A percentile compares a stretch with the other conserved stretches of the same genome.
Conservation (phyloP, 2,888 invertebrate species). For the Synergus japonicus region DNA sequence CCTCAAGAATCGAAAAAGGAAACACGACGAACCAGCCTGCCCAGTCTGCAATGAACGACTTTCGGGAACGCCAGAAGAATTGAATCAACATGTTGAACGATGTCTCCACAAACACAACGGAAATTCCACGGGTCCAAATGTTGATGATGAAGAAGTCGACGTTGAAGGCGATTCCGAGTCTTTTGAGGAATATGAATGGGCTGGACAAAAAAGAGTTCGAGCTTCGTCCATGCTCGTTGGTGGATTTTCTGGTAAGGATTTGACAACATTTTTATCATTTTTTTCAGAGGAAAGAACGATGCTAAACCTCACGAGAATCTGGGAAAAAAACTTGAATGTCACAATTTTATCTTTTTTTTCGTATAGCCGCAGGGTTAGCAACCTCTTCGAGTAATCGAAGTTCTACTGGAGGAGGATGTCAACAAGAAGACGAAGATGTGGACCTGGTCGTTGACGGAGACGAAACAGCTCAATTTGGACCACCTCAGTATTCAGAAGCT, state of each 20-base stretch:
- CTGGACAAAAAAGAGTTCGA: constrained; percentile 90
- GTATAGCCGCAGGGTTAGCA: constrained; percentile 75
- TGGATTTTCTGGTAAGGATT: constrained; percentile 79
- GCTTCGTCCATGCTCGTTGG: constrained; percentile 85
- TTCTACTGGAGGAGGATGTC: constrained; percentile 54
- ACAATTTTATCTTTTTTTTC: neutral
- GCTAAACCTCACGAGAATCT: neutral
- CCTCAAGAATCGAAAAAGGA: constrained; percentile 84
- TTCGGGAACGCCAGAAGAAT: constrained; percentile 82
- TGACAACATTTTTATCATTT: neutral
- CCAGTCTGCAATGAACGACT: constrained; percentile 89
- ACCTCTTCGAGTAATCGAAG: constrained; percentile 74
- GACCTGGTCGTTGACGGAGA: constrained; percentile 93
- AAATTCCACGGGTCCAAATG: constrained; percentile 84
- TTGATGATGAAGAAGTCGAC: constrained; percentile 89
- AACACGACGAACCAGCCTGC: constrained; percentile 84
- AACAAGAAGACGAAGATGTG: constrained; percentile 84
- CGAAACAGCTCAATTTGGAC: constrained; percentile 89
- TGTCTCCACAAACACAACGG: constrained; percentile 82
- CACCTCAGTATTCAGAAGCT: constrained; percentile 90
- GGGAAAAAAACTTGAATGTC: constrained; percentile 14
- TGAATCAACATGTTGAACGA: constrained; percentile 86
- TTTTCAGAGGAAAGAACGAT: neutral
- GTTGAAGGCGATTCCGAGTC: constrained; percentile 84
- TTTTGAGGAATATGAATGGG: constrained; percentile 94